These are phyloP conservation scores for Lithobates pipiens DNA, from an alignment of 2,797 vertebrate genomes.

Conservation along the genomic window DNA sequence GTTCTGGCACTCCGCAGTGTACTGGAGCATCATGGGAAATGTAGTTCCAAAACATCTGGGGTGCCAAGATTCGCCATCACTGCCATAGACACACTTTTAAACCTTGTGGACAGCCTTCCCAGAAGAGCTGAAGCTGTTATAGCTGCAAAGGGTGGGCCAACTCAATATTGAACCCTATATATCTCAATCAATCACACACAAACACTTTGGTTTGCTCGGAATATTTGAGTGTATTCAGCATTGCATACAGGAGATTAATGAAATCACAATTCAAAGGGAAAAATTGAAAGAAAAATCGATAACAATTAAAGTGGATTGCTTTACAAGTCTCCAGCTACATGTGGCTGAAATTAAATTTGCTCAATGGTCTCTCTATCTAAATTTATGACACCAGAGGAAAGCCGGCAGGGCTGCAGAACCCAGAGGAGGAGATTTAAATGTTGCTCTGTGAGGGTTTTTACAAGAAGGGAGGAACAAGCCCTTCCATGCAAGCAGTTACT, in stretches of 20 bases:
- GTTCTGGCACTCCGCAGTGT: too few relatives aligned
- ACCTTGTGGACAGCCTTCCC: too few relatives aligned
- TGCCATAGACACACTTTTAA: too few relatives aligned
- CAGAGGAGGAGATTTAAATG: neutral
- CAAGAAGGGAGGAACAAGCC: neutral
- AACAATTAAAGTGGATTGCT: slow-evolving; percentile 54
- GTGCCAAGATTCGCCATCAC: too few relatives aligned
- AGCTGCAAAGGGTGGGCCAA: too few relatives aligned
- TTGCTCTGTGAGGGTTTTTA: neutral
- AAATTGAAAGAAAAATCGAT: slow-evolving; percentile 50
- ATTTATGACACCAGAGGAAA: slow-evolving; percentile 29
- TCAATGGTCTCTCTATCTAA: slow-evolving; percentile 23
- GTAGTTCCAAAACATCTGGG: too few relatives aligned
- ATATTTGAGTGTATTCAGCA: slow-evolving; percentile 2
- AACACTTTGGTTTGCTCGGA: neutral
- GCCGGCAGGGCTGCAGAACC: neutral
- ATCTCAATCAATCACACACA: too few relatives aligned
- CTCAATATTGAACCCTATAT: too few relatives aligned
- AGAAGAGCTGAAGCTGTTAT: too few relatives aligned
- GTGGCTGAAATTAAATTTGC: slow-evolving; percentile 35
- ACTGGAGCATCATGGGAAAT: too few relatives aligned
- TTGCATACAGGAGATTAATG: slow-evolving; percentile 34
- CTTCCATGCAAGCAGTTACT: neutral
- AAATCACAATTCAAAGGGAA: slow-evolving; percentile 43
- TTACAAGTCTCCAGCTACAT: slow-evolving; percentile 39